These are phyloP conservation scores for Propithecus perrieri DNA, from an alignment of 2,797 vertebrate genomes.

Conservation along the genomic window DNA sequence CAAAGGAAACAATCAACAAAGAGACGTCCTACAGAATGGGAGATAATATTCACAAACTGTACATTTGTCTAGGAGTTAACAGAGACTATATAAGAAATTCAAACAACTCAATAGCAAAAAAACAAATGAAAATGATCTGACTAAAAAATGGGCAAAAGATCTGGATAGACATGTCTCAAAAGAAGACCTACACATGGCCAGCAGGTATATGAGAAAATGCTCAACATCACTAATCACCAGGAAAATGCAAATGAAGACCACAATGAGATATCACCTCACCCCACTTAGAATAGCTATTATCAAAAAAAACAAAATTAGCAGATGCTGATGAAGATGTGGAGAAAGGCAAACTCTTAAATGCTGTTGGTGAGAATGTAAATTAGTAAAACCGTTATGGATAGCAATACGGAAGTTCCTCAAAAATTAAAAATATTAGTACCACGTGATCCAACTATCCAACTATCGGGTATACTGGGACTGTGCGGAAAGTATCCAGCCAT, in stretches of 20 bases:
- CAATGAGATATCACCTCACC: not conserved
- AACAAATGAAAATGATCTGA: not conserved
- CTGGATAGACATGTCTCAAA: not conserved
- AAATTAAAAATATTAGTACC: not conserved
- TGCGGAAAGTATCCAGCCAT: too few species aligned
- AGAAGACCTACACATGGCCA: not conserved
- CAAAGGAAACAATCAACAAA: not conserved
- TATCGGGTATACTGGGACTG: too few species aligned
- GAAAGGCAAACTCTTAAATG: not conserved
- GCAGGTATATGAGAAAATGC: not conserved
- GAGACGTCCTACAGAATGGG: not conserved
- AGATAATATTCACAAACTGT: not conserved
- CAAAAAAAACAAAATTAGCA: not conserved
- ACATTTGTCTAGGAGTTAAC: not conserved
- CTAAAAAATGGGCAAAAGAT: not conserved
- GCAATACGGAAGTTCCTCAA: not conserved
- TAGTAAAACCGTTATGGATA: not conserved
- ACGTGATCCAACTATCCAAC: not conserved
- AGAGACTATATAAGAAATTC: not conserved
- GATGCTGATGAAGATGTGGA: not conserved
- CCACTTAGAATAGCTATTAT: not conserved
- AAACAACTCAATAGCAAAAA: not conserved
- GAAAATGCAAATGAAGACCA: not conserved
- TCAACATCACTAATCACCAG: not conserved
- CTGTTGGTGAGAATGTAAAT: not conserved